A percentile compares a stretch with the other conserved stretches of the same genome.
Conservation (phyloP, 2,113 vertebrate species). For the Megaceryle torquata region DNA sequence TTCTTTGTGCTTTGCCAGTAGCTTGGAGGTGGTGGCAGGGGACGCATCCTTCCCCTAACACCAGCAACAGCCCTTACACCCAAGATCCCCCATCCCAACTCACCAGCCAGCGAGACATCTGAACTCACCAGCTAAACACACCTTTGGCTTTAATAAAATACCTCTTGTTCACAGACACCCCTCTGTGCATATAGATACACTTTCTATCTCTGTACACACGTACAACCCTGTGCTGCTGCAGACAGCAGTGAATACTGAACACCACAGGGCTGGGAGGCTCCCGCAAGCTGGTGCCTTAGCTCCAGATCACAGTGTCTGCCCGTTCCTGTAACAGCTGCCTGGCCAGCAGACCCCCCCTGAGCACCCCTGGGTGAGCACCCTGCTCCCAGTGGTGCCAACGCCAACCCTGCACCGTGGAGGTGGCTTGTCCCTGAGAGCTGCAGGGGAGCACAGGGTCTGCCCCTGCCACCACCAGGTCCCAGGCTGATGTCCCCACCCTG, state of each 20-base stretch:
- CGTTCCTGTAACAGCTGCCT: neutral
- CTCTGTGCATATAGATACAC: accelerated
- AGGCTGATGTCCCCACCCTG: neutral
- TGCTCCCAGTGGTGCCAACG: accelerated
- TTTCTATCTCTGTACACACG: accelerated
- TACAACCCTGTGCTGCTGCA: accelerated
- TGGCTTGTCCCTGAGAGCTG: accelerated
- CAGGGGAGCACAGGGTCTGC: neutral
- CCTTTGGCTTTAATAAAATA: slow-evolving; percentile 28
- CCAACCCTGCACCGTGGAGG: accelerated
- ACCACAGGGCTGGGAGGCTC: neutral
- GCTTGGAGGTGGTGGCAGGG: neutral
- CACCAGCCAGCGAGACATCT: accelerated
- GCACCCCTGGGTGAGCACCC: neutral
- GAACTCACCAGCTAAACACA: neutral
- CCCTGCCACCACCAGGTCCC: accelerated
- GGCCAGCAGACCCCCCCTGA: neutral
- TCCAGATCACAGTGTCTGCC: neutral
- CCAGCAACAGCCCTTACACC: neutral
- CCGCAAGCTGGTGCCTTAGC: neutral
- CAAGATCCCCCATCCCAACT: accelerated
- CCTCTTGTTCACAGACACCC: neutral
- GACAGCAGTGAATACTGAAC: accelerated
- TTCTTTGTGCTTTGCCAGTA: accelerated
- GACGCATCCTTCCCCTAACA: neutral